A percentile compares a stretch with the other conserved stretches of the same genome.
These are phyloP conservation scores for Apodemia zela DNA, from an alignment of 2,888 invertebrate species.

Conservation along the genomic window DNA sequence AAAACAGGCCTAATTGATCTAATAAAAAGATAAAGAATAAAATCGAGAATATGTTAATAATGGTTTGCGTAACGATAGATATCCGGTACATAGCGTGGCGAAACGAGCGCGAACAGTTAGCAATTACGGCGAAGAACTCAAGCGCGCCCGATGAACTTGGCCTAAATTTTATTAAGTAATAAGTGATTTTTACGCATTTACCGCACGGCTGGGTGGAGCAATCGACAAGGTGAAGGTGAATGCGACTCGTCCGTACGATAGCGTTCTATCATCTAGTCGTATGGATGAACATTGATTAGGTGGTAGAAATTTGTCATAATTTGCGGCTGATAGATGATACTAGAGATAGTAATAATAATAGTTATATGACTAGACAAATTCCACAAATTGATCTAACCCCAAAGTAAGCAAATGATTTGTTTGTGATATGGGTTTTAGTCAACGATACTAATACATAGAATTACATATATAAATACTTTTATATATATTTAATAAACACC, in stretches of 20 bases:
- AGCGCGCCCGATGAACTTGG: conserved; percentile 47
- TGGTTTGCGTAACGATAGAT: conserved; percentile 29
- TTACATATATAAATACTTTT: no score
- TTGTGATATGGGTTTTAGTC: no score
- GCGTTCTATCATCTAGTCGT: neutral
- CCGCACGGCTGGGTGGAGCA: conserved; percentile 38
- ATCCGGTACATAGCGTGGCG: conserved; percentile 23
- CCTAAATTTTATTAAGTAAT: conserved; percentile 47
- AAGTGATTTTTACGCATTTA: conserved; percentile 38
- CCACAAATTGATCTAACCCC: no score
- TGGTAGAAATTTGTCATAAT: no score
- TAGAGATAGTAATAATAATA: no score
- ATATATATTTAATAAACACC: no score
- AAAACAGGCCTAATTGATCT: neutral
- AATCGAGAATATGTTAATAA: conserved; percentile 3
- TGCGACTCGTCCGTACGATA: conserved; percentile 10
- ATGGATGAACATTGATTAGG: no score
- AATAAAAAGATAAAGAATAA: neutral
- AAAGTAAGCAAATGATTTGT: no score
- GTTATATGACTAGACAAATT: no score
- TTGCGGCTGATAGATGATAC: no score
- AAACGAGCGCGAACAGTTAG: conserved; percentile 12
- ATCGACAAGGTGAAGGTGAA: conserved; percentile 45
- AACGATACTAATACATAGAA: no score
- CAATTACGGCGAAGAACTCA: conserved; percentile 27